phyloP scores from a whole-genome alignment of 1,140 invertebrate species.

The Sipha flava region DNA sequence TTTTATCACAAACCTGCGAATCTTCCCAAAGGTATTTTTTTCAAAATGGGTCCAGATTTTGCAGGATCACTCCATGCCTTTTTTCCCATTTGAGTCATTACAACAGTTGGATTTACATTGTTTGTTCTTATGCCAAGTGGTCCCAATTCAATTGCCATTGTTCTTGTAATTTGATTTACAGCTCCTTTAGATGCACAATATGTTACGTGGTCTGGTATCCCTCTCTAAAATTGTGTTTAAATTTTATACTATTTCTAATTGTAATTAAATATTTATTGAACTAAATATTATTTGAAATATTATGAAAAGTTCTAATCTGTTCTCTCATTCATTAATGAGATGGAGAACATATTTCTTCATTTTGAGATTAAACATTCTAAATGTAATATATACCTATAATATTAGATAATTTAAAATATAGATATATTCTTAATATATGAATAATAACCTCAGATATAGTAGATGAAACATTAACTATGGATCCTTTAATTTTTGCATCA shows the following conservation, averaged over 20 bases:
- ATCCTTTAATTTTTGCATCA: constrained; percentile 56
- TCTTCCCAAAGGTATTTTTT: constrained; percentile 69
- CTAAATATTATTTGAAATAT: neutral
- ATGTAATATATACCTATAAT: too few relatives aligned
- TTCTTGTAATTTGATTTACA: constrained; percentile 53
- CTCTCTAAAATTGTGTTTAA: constrained; percentile 46
- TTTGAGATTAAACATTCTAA: too few relatives aligned
- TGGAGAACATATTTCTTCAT: too few relatives aligned
- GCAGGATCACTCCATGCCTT: constrained; percentile 70
- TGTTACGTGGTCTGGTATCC: constrained; percentile 63
- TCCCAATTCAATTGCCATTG: constrained; percentile 79
- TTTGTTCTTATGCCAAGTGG: constrained; percentile 78
- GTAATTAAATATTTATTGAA: too few relatives aligned
- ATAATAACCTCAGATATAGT: constrained; percentile 49
- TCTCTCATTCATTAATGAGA: too few relatives aligned
- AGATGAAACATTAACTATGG: constrained; percentile 88
- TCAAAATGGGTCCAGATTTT: constrained; percentile 59
- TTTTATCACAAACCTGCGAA: constrained; percentile 47
- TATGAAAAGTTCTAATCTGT: neutral
- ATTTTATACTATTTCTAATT: neutral
- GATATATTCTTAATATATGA: neutral
- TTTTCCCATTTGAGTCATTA: constrained; percentile 82
- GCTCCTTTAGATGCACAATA: constrained; percentile 61
- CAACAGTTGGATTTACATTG: constrained; percentile 80
- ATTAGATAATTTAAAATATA: too few relatives aligned